These are phyloP conservation scores for Oscheius sp. DNA, from an alignment of 2,888 invertebrate genomes.

Conservation along the genomic window DNA sequence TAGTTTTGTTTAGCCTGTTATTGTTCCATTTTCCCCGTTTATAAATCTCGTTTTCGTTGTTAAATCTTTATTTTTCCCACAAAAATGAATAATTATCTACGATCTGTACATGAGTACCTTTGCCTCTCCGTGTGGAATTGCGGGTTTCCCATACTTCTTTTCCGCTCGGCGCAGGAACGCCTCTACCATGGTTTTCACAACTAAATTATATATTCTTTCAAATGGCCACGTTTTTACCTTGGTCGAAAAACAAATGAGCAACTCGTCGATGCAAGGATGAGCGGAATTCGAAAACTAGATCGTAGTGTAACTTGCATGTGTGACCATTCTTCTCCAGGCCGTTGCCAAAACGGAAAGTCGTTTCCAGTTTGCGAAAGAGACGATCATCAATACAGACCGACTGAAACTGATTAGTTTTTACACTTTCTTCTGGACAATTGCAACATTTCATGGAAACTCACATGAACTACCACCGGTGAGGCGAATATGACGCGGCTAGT, in stretches of 20 bases:
- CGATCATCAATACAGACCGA: conserved; percentile 90
- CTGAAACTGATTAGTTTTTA: conserved; percentile 64
- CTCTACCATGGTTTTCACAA: conserved; percentile 93
- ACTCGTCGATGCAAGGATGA: conserved; percentile 88
- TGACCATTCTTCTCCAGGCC: conserved; percentile 73
- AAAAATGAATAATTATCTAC: conserved; percentile 31
- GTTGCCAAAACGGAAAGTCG: conserved; percentile 91
- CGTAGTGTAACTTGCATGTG: conserved; percentile 63
- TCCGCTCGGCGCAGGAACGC: conserved; percentile 90
- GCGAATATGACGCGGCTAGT: conserved; percentile 66
- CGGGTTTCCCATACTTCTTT: conserved; percentile 81
- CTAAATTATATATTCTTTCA: conserved; percentile 65
- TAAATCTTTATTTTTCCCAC: not conserved
- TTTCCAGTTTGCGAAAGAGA: conserved; percentile 88
- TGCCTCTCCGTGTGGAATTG: conserved; percentile 65
- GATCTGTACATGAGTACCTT: conserved; percentile 50
- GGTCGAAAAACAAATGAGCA: conserved; percentile 92
- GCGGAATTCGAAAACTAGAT: conserved; percentile 86
- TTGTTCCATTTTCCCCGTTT: conserved; percentile 15
- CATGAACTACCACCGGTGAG: conserved; percentile 66
- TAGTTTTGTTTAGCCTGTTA: conserved; percentile 22
- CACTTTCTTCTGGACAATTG: no score
- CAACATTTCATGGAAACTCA: conserved; percentile 31
- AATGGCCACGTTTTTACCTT: conserved; percentile 74
- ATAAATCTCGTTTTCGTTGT: conserved; percentile 2